Evolutionary conservation across 2,797 vertebrate species (phyloP).

Genomic region (Hyperoplus immaculatus): DNA sequence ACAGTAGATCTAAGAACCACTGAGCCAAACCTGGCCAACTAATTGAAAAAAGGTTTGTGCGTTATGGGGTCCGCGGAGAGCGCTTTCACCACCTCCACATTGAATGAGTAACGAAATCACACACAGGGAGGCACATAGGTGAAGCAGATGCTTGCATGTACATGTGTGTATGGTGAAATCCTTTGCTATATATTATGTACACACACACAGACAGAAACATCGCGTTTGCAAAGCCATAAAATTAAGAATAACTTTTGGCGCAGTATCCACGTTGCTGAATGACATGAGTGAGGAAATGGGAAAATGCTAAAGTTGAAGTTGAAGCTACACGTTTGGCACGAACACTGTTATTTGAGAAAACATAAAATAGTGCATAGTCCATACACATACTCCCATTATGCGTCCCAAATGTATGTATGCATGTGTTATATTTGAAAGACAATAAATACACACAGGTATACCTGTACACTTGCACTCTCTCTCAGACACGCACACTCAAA

Average conservation of each 20-base stretch:
- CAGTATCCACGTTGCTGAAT: conserved; percentile 48
- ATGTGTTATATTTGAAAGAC: conserved; percentile 31
- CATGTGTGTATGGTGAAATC: conserved; percentile 31
- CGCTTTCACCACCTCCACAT: conserved; percentile 72
- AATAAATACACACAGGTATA: conserved; percentile 30
- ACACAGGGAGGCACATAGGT: conserved; percentile 56
- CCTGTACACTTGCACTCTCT: conserved; percentile 5
- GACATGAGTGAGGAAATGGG: conserved; percentile 59
- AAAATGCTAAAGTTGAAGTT: conserved; percentile 50
- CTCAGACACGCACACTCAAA: background rate
- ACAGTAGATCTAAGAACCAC: conserved; percentile 65
- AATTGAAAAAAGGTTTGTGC: conserved; percentile 79
- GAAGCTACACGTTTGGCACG: conserved; percentile 58
- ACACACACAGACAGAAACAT: conserved; percentile 32
- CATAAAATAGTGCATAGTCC: background rate
- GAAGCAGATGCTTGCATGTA: conserved; percentile 56
- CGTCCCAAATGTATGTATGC: conserved; percentile 38
- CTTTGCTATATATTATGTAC: conserved; percentile 1
- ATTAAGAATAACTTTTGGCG: conserved; percentile 49
- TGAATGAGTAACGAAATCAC: conserved; percentile 57
- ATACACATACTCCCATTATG: conserved; percentile 12
- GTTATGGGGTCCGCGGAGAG: conserved; percentile 69
- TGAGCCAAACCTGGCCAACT: conserved; percentile 59
- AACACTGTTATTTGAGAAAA: conserved; percentile 44
- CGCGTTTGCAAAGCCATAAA: conserved; percentile 47